Conservation (phyloP, 2,888 invertebrate genomes). For the Choreutis nemorana region DNA sequence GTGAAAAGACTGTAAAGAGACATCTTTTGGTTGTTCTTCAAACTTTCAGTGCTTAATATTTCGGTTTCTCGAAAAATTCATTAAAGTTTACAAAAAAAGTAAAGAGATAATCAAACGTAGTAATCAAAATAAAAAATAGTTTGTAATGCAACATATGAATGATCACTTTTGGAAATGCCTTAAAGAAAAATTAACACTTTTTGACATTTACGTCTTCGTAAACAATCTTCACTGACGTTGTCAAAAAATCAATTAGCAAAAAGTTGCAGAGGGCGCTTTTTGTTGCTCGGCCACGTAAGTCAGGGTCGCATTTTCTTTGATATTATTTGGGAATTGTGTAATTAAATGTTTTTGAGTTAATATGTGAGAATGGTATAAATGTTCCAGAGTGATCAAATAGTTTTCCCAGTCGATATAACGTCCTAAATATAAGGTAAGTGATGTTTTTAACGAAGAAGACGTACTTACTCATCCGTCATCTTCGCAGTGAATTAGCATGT, state of each 20-base stretch:
- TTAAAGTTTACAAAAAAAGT: too few species aligned
- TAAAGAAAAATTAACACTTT: neutral
- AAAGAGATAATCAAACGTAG: too few species aligned
- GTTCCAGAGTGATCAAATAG: slow-evolving; percentile 30
- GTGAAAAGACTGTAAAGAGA: too few species aligned
- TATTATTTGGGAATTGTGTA: slow-evolving; percentile 36
- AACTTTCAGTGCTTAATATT: too few species aligned
- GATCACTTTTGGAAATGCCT: too few species aligned
- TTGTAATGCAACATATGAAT: too few species aligned
- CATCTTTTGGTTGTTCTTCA: too few species aligned
- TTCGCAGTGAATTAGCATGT: slow-evolving; percentile 51
- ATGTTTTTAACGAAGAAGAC: slow-evolving; percentile 15
- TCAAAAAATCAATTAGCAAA: slow-evolving; percentile 50
- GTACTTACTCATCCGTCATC: slow-evolving; percentile 41
- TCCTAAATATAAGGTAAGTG: slow-evolving; percentile 52
- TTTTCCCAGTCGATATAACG: too few species aligned
- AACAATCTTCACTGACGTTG: too few species aligned
- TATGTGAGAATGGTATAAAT: slow-evolving; percentile 49
- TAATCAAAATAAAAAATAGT: too few species aligned
- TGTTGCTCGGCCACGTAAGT: slow-evolving; percentile 64
- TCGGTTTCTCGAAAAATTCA: too few species aligned
- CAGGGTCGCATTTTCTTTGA: slow-evolving; percentile 59
- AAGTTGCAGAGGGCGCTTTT: slow-evolving; percentile 63
- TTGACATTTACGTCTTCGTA: neutral
- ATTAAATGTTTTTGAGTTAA: slow-evolving; percentile 41